Base-by-base conservation (phyloP, 2,888 invertebrate species). In the Eutolmus rufibarbis region DNA sequence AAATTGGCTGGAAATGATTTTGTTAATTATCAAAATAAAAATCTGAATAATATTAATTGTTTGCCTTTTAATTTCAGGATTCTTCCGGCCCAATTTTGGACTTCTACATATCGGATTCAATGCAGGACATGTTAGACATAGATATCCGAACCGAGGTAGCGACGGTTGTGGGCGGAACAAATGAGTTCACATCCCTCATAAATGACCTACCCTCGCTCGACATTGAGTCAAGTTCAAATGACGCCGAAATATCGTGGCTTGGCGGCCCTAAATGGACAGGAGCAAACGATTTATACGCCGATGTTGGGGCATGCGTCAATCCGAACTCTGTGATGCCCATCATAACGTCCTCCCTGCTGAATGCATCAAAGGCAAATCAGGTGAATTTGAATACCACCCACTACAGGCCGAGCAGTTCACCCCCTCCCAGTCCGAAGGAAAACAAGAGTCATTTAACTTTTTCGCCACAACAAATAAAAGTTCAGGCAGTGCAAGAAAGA, bases 271-370 rank as follows among this genome's bases (percentile, higher is more conserved):
- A 91, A 88, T 92, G 92, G 92, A 91, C 91, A 9, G 90, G 91
- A 28, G 88, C 90, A 9, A 95, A 91, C 95, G 96, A 96, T 91
- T 96, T 95, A 74, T 95, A 95, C 88, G 95, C 95, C 16, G 95
- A 97, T 89, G 95, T 97, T 95, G 98, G 93, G 0, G 93, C 92
- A 2, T 93, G 93, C 87, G 93, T 98, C 5, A 97, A 98, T 93
- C 98, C 98, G 5, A 97, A 97, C 91, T 97, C 96, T 37, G 97
- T 97, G 74, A 96, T 97, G 95, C 97, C 98, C 1, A 94, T 96
- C 57, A 94, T 96, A 89, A 95, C 95, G 88, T 93, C 94, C 31
- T 91, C 94, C 56, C 90, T 91, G 81, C 74, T 91, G 66, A 90
- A 91, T 86, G 91, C 91, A 56, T 91, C 91, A n/a, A 91, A 91